Evolutionary conservation across 2,888 invertebrate species (phyloP).

Genomic region (Scelioninae gen. 2): DNA sequence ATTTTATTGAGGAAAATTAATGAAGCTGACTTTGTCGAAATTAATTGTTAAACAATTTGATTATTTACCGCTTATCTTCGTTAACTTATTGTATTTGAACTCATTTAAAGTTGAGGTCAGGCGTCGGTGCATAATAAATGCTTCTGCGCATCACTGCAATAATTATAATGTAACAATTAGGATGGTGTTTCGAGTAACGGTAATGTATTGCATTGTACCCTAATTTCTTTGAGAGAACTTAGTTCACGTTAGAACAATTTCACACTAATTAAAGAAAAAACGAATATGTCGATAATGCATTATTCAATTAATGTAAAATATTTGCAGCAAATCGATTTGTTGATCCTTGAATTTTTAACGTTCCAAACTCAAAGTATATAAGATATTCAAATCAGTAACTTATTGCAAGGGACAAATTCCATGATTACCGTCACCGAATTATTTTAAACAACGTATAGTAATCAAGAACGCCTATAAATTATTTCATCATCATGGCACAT

Average conservation of each 20-base stretch:
- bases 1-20: neutral
- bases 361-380: constrained; percentile 11
- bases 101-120: neutral
- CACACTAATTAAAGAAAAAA: constrained; percentile 1
- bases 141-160: constrained; percentile 14
- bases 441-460: constrained; percentile 3
- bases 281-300: too few relatives aligned
- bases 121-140: constrained; percentile 7
- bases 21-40: neutral
- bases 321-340: constrained; percentile 10
- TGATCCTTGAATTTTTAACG: constrained; percentile 34
- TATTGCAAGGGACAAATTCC: constrained; percentile 1
- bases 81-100: neutral
- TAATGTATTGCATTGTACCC: constrained; percentile 10
- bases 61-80: neutral
- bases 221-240: constrained; percentile 18
- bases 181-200: constrained; percentile 5
- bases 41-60: too few relatives aligned
- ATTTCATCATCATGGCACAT: constrained; percentile 13
- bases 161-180: constrained; percentile 13
- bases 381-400: constrained; percentile 4
- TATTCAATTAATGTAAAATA: too few relatives aligned
- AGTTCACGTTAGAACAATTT: constrained; percentile 4
- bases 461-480: constrained; percentile 14
- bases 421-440: neutral